Evolutionary conservation across 1,140 invertebrate genomes (phyloP).

Genomic region (Pseudomyrmex dendroicus): DNA sequence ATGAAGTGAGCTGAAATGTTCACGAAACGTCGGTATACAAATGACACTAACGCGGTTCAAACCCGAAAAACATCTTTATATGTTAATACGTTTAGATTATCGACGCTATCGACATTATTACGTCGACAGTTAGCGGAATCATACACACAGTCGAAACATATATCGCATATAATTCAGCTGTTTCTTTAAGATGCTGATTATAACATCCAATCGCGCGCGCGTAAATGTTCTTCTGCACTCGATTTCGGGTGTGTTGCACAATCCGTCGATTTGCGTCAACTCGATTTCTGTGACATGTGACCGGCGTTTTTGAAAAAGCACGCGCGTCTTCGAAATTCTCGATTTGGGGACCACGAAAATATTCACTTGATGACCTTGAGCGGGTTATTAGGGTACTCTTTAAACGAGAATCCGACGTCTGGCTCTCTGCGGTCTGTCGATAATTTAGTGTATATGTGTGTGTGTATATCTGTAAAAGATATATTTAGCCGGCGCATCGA

Average conservation of each 20-base stretch:
- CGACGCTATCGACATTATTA: conserved; percentile 37
- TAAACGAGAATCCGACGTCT: conserved; percentile 63
- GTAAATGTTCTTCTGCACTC: background rate
- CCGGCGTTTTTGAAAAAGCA: background rate
- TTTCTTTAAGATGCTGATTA: background rate
- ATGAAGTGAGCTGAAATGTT: too few species aligned
- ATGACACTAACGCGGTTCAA: too few species aligned
- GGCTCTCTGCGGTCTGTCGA: conserved; percentile 61
- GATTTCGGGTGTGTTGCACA: background rate
- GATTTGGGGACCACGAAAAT: conserved; percentile 60
- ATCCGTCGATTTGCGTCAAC: conserved; percentile 11
- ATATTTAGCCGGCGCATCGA: conserved; percentile 66
- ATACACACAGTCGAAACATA: background rate
- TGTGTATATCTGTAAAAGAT: conserved; percentile 54
- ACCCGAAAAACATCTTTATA: too few species aligned
- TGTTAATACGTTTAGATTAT: too few species aligned
- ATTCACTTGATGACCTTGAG: conserved; percentile 61
- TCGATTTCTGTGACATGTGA: background rate
- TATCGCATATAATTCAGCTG: background rate
- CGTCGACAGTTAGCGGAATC: background rate
- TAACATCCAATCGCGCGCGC: background rate
- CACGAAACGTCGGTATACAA: too few species aligned
- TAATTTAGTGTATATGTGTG: conserved; percentile 41
- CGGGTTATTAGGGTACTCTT: conserved; percentile 67
- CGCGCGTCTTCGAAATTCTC: conserved; percentile 32